Base-by-base conservation (phyloP, 2,797 vertebrate genomes). In the Orientallactaga sibirica region DNA sequence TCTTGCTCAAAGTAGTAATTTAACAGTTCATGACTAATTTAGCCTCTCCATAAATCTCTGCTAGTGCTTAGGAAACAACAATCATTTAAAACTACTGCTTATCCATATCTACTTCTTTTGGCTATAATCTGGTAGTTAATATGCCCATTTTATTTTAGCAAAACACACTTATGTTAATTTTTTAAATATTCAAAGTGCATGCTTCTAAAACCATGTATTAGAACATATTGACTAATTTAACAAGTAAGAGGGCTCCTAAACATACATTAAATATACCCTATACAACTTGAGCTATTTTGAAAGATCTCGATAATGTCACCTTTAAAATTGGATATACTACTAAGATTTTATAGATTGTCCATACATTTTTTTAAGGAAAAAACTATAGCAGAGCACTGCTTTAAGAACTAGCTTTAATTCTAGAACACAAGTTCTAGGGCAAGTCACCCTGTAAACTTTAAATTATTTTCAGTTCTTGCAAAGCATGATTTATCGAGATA, bases 171-270 rank as follows among this genome's bases (percentile, higher is more conserved):
- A 67, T 88, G 37, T 84, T 81, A 91, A 90, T 87, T 81, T 15
- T 94, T 61, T 81, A 74, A 96, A 94, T 94, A 88, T 81, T 79
- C 76, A 75, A 94, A 81, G 84, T 61, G 85, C 19, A 88, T 92
- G 94, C 86, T 29, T 76, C 33, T 75, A 83, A 90, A 14, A 91
- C 20, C 27, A 83, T 58, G 5, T 33, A 87, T 52, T 55, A 93
- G 68, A 90, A 88, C 25, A 75, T 27, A 91, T 3, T 84, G 43
- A 79, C 58, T 88, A 94, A 33, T 86, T 94, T 76, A 48, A 78
- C 48, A 94, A 94, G 78, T 76, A 88, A 88, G 18, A 37, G 27
- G 4, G 16, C 1, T 33, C 27, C 8, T 64, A 62, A 77, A 18
- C 20, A 92, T 24, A 94, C 22, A 84, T 61, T 91, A 81, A 86